Percentiles rank a stretch among this genome's conserved stretches.
Conservation (phyloP, 1,140 invertebrate genomes). For the Lordiphosa mommai region DNA sequence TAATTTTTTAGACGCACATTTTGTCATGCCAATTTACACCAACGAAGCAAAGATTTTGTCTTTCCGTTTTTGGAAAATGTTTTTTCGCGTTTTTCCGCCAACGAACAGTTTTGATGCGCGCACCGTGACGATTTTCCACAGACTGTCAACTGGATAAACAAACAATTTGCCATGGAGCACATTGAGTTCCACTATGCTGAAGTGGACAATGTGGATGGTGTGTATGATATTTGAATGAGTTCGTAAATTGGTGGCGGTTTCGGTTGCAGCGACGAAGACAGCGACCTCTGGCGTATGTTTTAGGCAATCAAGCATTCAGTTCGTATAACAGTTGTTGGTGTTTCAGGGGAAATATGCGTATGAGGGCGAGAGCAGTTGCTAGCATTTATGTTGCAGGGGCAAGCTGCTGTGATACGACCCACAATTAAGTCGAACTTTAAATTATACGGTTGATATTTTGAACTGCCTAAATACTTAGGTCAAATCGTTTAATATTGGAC, state of each 20-base stretch:
- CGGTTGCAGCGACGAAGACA: not conserved
- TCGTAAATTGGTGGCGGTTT: not conserved
- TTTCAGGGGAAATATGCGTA: no score
- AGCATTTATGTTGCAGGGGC: no score
- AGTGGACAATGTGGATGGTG: not conserved
- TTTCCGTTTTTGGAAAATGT: conserved; percentile 30
- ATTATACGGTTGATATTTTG: no score
- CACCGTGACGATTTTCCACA: conserved; percentile 76
- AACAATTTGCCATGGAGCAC: conserved; percentile 40
- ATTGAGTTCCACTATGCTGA: conserved; percentile 6
- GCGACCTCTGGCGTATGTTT: not conserved
- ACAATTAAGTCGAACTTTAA: no score
- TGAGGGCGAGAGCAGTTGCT: no score
- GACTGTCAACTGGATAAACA: conserved; percentile 66
- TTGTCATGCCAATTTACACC: conserved; percentile 7
- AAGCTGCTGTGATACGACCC: no score
- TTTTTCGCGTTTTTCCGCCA: conserved; percentile 48
- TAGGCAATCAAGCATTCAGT: not conserved
- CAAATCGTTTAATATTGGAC: no score
- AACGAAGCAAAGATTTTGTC: conserved; percentile 25
- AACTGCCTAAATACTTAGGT: no score
- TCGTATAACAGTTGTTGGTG: no score
- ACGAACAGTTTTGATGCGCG: conserved; percentile 51
- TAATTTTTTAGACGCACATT: conserved; percentile 12
- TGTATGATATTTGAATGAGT: conserved; percentile 8